phyloP scores from a whole-genome alignment of 2,113 vertebrate genomes.

The Sinocyclocheilus maitianheensis region DNA sequence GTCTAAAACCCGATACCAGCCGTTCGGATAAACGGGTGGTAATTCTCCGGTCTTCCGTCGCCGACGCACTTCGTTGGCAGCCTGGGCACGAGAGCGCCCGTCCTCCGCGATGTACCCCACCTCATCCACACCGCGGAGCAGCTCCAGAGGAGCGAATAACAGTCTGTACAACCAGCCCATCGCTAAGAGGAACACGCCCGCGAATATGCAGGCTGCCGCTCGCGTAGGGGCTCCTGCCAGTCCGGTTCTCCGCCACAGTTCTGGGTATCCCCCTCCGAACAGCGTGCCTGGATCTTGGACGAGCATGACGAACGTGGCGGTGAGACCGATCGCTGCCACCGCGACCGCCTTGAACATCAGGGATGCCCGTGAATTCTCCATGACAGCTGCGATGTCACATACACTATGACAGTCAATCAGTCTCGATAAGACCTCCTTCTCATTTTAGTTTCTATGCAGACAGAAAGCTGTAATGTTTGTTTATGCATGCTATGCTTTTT shows the following conservation, averaged over 20 bases:
- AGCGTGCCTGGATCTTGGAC: slow-evolving; percentile 52
- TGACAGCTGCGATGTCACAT: slow-evolving; percentile 18
- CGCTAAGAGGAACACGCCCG: slow-evolving; percentile 56
- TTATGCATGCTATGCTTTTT: slow-evolving; percentile 8
- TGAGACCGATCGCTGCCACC: slow-evolving; percentile 56
- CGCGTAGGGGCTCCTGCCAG: slow-evolving; percentile 51
- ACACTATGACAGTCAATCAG: slow-evolving; percentile 5
- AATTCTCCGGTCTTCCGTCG: slow-evolving; percentile 74
- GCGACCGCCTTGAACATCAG: slow-evolving; percentile 50
- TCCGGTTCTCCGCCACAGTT: slow-evolving; percentile 60
- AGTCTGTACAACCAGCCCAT: slow-evolving; percentile 66
- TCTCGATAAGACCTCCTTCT: neutral
- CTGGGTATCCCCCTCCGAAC: slow-evolving; percentile 18
- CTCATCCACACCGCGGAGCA: slow-evolving; percentile 69
- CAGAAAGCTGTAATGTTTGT: neutral
- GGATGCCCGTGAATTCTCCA: slow-evolving; percentile 55
- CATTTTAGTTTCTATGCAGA: neutral
- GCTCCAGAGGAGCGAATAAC: slow-evolving; percentile 71
- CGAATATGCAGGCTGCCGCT: slow-evolving; percentile 54
- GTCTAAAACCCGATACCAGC: slow-evolving; percentile 81
- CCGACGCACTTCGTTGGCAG: slow-evolving; percentile 74
- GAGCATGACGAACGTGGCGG: slow-evolving; percentile 53
- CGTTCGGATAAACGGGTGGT: slow-evolving; percentile 82
- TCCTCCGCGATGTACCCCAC: slow-evolving; percentile 76
- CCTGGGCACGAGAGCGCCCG: slow-evolving; percentile 70